Evolutionary conservation across 2,113 vertebrate species (phyloP).

Genomic region (Typhlomys cinereus): DNA sequence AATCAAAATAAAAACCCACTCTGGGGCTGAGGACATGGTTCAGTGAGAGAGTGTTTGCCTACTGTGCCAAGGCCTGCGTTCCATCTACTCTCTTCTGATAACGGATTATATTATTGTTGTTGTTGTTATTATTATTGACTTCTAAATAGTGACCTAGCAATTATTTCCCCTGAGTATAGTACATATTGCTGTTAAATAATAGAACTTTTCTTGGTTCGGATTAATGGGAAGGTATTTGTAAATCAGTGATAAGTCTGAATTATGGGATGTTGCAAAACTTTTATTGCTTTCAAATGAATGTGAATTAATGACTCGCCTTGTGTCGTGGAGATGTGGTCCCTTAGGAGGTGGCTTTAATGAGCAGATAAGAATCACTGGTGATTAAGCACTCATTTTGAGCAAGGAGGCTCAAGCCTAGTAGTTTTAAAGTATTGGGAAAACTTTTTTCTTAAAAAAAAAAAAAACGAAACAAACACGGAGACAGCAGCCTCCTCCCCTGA

Average conservation of each 20-base stretch:
- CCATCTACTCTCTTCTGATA: background rate
- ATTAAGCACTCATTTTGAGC: slow-evolving; percentile 57
- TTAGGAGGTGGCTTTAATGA: slow-evolving; percentile 56
- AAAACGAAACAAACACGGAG: too few relatives aligned
- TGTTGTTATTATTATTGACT: slow-evolving; percentile 41
- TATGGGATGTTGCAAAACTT: slow-evolving; percentile 62
- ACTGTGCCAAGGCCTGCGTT: background rate
- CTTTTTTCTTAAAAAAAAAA: slow-evolving; percentile 2
- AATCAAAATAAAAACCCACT: too few relatives aligned
- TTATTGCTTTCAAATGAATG: slow-evolving; percentile 74
- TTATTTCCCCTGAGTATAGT: slow-evolving; percentile 72
- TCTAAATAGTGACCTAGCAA: slow-evolving; percentile 56
- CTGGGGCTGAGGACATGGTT: background rate
- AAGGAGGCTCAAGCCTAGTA: background rate
- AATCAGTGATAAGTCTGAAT: slow-evolving; percentile 74
- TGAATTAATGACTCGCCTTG: slow-evolving; percentile 61
- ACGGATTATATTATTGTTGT: background rate
- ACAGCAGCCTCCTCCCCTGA: too few relatives aligned
- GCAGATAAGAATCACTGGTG: slow-evolving; percentile 54
- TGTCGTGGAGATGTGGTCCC: slow-evolving; percentile 32
- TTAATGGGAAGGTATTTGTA: slow-evolving; percentile 32
- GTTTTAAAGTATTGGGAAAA: slow-evolving; percentile 25
- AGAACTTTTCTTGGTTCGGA: slow-evolving; percentile 69
- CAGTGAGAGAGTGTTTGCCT: background rate
- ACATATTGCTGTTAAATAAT: slow-evolving; percentile 72